A percentile compares a stretch with the other conserved stretches of the same genome.
Evolutionary conservation across 1,140 invertebrate species (phyloP).

Genomic region (Cryptotermes secundus): DNA sequence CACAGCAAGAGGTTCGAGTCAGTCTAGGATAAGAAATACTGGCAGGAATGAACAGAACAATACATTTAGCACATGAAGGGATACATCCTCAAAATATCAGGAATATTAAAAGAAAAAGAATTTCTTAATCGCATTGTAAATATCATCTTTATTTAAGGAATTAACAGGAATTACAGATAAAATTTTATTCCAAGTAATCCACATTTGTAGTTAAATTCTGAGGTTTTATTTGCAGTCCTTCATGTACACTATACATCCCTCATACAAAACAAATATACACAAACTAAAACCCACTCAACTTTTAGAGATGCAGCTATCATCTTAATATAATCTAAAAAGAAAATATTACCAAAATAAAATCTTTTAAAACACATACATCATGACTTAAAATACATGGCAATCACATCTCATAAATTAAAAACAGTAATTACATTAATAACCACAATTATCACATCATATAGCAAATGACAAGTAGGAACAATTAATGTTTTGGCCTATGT

Average conservation of each 20-base stretch:
- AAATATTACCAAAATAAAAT: not conserved
- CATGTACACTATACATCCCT: not conserved
- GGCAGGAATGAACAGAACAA: no score
- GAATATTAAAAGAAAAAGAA: not conserved
- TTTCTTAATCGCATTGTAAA: not conserved
- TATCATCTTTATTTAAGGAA: not conserved
- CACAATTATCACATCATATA: not conserved
- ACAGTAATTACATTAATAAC: not conserved
- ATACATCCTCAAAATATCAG: no score
- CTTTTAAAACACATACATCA: not conserved
- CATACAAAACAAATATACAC: conserved; percentile 2
- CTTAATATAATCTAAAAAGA: not conserved
- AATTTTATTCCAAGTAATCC: not conserved
- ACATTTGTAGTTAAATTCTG: not conserved
- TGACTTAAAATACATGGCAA: not conserved
- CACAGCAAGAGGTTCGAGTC: no score
- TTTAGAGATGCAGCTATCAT: not conserved
- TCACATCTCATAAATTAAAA: conserved; percentile 7
- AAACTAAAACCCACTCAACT: not conserved
- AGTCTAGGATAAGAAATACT: no score
- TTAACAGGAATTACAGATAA: not conserved
- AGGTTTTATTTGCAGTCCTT: not conserved
- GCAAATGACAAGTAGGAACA: conserved; percentile 3
- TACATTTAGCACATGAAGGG: no score
- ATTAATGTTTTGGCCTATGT: not conserved